A percentile compares a stretch with the other conserved stretches of the same genome.
Evolutionary conservation across 2,888 invertebrate genomes (phyloP).

Genomic region (Plebejus argus): DNA sequence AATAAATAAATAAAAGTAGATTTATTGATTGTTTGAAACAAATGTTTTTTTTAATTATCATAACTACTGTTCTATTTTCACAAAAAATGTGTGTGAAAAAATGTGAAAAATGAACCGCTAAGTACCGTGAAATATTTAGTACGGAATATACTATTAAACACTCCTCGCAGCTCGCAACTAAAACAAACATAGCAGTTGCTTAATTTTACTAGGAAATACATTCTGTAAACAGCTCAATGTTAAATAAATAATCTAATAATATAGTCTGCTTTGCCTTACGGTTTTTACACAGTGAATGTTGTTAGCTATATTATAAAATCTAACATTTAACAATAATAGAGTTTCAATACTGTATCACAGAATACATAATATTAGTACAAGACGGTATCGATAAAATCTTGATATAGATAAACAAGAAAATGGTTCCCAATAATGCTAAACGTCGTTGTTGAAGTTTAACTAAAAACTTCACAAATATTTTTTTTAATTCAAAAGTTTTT

Average conservation of each 20-base stretch:
- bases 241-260: constrained; percentile 11
- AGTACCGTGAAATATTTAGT: background rate
- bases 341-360: too few species aligned
- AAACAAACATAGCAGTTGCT: background rate
- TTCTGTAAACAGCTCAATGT: background rate
- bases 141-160: background rate
- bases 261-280: background rate
- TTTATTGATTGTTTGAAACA: too few species aligned
- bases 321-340: too few species aligned
- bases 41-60: background rate
- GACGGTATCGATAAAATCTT: too few species aligned
- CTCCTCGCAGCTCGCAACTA: background rate
- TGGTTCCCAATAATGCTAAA: too few species aligned
- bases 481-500: too few species aligned
- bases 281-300: background rate
- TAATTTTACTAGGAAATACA: background rate
- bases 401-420: too few species aligned
- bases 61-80: too few species aligned
- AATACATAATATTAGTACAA: too few species aligned
- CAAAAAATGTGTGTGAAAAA: background rate
- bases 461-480: too few species aligned
- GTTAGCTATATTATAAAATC: too few species aligned
- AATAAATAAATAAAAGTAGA: background rate
- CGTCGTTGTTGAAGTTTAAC: too few species aligned
- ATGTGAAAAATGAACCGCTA: background rate